Percentiles rank a stretch among this genome's conserved stretches.
These are phyloP conservation scores for Peribatodes rhomboidaria DNA, from an alignment of 2,888 invertebrate species.

Conservation along the genomic window DNA sequence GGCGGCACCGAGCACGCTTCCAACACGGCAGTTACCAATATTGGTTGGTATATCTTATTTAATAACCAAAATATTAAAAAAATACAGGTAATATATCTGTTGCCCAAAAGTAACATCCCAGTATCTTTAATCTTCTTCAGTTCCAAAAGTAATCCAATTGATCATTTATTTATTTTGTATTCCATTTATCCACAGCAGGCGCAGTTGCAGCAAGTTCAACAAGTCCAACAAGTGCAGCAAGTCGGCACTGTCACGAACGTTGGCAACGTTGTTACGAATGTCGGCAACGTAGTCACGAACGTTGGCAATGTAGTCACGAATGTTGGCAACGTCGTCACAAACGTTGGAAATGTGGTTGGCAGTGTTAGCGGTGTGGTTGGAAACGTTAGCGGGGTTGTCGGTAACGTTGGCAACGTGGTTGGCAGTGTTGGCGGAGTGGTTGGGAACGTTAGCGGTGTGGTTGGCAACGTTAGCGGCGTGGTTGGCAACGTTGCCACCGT, in stretches of 20 bases:
- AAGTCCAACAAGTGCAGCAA: constrained; percentile 88
- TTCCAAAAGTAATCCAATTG: neutral
- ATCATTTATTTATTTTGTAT: neutral
- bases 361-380: constrained; percentile 48
- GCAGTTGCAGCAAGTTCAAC: constrained; percentile 89
- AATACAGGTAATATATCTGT: neutral
- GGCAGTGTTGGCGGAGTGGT: constrained; percentile 53
- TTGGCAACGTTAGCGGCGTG: constrained; percentile 51
- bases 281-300: constrained; percentile 41
- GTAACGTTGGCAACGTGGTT: constrained; percentile 61
- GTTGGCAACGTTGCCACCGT: constrained; percentile 54
- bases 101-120: neutral
- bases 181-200: constrained; percentile 84
- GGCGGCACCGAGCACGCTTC: constrained; percentile 76
- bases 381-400: constrained; percentile 62
- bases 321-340: constrained; percentile 53
- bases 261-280: constrained; percentile 38
- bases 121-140: neutral
- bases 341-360: constrained; percentile 54
- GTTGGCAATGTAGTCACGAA: constrained; percentile 55
- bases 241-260: constrained; percentile 61
- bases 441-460: constrained; percentile 54
- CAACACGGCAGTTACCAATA: constrained; percentile 88
- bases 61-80: neutral
- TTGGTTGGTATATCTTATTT: constrained; percentile 83